These are phyloP conservation scores for Onchidella celtica DNA, from an alignment of 2,888 invertebrate genomes.

Conservation along the genomic window DNA sequence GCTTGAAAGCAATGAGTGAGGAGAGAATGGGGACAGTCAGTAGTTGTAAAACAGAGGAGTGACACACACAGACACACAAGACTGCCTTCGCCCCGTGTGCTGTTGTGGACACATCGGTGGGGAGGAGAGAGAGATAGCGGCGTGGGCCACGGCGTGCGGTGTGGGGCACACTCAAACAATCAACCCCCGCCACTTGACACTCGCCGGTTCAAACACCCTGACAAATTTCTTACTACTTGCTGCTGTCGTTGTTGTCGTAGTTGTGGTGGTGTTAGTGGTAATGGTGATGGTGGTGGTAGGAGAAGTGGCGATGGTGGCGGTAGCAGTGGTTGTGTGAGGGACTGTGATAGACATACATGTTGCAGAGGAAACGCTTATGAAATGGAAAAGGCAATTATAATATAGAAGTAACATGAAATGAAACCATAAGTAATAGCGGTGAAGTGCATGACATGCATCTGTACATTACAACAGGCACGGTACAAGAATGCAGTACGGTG, in stretches of 20 bases:
- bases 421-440: no score
- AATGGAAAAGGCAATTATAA: no score
- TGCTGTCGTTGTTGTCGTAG: background rate
- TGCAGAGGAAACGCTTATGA: no score
- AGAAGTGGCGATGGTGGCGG: background rate
- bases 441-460: no score
- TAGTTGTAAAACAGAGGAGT: background rate
- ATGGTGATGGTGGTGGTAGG: background rate
- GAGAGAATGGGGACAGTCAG: constrained; percentile 10
- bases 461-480: no score
- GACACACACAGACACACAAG: constrained; percentile 11
- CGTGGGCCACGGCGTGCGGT: constrained; percentile 11
- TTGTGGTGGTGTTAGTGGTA: background rate
- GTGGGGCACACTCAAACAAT: constrained; percentile 7
- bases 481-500: no score
- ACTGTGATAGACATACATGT: no score
- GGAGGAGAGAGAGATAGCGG: constrained; percentile 10
- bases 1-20: background rate
- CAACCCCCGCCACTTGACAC: background rate
- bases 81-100: constrained; percentile 5
- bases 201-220: background rate
- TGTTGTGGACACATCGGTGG: constrained; percentile 4
- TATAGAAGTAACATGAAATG: no score
- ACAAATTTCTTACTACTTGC: background rate
- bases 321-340: background rate